phyloP scores from a whole-genome alignment of 2,797 vertebrate genomes.

The Microctenopoma lineatum region DNA sequence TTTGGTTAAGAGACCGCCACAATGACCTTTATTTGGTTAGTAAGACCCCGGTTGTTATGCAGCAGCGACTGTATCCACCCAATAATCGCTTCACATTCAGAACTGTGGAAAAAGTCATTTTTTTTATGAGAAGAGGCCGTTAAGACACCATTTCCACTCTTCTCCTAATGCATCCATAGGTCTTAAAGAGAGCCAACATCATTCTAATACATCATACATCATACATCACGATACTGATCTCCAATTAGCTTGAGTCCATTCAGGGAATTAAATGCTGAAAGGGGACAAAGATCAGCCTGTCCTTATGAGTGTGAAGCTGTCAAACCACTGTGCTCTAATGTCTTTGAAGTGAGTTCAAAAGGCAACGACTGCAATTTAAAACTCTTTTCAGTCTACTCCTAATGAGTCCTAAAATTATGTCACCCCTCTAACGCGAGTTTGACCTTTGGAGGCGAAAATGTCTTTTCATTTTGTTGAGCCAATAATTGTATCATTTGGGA shows the following conservation, averaged over 20 bases:
- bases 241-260: conserved; percentile 81
- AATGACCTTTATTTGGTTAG: conserved; percentile 35
- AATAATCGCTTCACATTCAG: not conserved
- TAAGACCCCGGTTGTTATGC: conserved; percentile 6
- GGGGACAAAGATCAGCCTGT: conserved; percentile 68
- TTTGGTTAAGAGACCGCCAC: conserved; percentile 29
- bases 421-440: conserved; percentile 44
- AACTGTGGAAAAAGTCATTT: not conserved
- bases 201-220: conserved; percentile 78
- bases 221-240: conserved; percentile 79
- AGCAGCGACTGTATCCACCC: not conserved
- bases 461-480: conserved; percentile 49
- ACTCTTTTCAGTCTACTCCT: conserved; percentile 55
- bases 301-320: conserved; percentile 65
- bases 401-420: conserved; percentile 61
- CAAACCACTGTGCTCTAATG: conserved; percentile 61
- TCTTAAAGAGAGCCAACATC: conserved; percentile 64
- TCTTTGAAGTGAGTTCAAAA: conserved; percentile 76
- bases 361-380: conserved; percentile 62
- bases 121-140: conserved; percentile 4
- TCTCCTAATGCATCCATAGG: conserved; percentile 40
- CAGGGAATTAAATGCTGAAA: conserved; percentile 73
- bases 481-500: conserved; percentile 31
- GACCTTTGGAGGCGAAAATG: conserved; percentile 58
- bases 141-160: conserved; percentile 28